Conservation (phyloP, 2,888 invertebrate genomes). For the Diarsia brunnea region DNA sequence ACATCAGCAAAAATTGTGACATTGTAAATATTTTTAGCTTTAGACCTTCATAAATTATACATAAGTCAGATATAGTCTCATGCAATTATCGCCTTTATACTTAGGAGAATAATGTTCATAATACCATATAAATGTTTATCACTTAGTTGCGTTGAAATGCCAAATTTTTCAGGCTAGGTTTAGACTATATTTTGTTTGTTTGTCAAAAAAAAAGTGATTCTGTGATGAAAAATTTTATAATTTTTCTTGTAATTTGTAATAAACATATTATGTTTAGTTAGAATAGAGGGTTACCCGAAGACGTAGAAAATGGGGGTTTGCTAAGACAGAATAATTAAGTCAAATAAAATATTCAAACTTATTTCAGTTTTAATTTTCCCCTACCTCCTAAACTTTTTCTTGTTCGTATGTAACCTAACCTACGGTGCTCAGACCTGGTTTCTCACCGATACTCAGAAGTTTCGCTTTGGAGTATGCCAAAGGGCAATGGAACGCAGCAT, state of each 20-base stretch:
- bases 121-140: constrained; percentile 44
- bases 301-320: constrained; percentile 29
- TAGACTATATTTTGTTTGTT: constrained; percentile 29
- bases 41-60: constrained; percentile 31
- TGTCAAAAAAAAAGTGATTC: constrained; percentile 53
- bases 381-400: background rate
- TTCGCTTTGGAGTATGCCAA: no score
- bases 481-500: no score
- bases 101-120: constrained; percentile 51
- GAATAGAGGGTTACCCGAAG: constrained; percentile 29
- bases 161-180: constrained; percentile 59
- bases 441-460: no score
- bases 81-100: constrained; percentile 53
- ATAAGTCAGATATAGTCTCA: constrained; percentile 49
- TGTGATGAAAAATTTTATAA: constrained; percentile 62
- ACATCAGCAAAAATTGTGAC: constrained; percentile 51
- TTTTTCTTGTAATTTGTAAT: constrained; percentile 55
- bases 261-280: constrained; percentile 36
- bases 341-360: constrained; percentile 54
- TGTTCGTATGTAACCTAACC: no score
- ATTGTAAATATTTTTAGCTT: constrained; percentile 59
- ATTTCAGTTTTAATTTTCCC: background rate
- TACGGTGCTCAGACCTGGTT: no score
- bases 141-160: constrained; percentile 52
- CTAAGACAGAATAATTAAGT: constrained; percentile 40